These are phyloP conservation scores for Mormyrus proboscirostris DNA, from an alignment of 2,797 vertebrate species.

Conservation along the genomic window DNA sequence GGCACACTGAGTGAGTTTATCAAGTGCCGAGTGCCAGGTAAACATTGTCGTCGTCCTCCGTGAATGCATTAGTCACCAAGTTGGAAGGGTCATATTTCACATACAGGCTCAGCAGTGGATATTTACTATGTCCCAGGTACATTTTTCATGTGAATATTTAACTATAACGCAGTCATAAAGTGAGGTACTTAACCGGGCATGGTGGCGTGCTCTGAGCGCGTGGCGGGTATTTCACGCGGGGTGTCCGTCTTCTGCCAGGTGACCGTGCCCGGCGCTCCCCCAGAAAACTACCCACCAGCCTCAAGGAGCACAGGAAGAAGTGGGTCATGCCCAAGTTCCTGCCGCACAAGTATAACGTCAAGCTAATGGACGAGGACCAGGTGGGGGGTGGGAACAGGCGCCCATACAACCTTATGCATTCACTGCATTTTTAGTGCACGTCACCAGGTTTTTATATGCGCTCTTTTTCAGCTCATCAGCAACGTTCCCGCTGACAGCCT, in stretches of 20 bases:
- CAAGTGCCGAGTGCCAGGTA: not conserved
- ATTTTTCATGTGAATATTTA: not conserved
- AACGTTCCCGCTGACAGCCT: conserved; percentile 85
- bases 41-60: not conserved
- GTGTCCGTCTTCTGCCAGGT: conserved; percentile 52
- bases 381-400: conserved; percentile 48
- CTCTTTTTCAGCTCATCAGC: conserved; percentile 76
- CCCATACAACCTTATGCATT: not conserved
- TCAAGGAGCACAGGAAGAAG: conserved; percentile 90
- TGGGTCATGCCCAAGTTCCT: conserved; percentile 97
- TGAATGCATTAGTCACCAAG: not conserved
- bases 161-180: not conserved
- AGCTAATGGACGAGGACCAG: conserved; percentile 89
- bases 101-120: not conserved
- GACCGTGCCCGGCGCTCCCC: conserved; percentile 91
- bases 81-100: not conserved
- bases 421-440: not conserved
- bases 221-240: not conserved
- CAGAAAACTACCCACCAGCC: conserved; percentile 81
- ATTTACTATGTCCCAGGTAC: not conserved
- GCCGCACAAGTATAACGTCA: conserved; percentile 93
- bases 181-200: not conserved
- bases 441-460: not conserved
- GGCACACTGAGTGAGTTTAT: not conserved
- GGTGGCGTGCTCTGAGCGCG: not conserved